Conservation (phyloP, 2,888 invertebrate genomes). For the Lasioglossum vierecki region DNA sequence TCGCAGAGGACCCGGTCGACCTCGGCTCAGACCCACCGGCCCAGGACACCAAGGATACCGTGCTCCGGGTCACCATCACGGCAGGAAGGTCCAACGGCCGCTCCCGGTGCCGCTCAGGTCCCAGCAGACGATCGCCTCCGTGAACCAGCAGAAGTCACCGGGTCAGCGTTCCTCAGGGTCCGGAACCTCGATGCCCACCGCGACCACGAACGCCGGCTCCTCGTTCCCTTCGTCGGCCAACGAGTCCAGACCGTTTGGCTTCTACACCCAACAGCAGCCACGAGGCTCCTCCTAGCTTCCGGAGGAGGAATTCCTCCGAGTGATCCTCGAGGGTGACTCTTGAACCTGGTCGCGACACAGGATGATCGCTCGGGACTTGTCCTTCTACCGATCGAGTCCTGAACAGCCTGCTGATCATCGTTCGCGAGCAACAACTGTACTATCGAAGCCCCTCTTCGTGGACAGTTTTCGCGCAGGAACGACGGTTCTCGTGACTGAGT, state of each 20-base stretch:
- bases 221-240: slow-evolving; percentile 59
- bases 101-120: slow-evolving; percentile 81
- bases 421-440: background rate
- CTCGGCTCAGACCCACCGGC: slow-evolving; percentile 88
- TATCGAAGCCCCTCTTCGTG: background rate
- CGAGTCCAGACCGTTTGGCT: slow-evolving; percentile 79
- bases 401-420: background rate
- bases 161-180: slow-evolving; percentile 51
- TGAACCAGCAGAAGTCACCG: slow-evolving; percentile 66
- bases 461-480: background rate
- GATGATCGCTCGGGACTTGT: background rate
- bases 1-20: slow-evolving; percentile 89
- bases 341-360: background rate
- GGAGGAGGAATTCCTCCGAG: slow-evolving; percentile 48
- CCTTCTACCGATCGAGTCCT: background rate
- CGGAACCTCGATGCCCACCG: slow-evolving; percentile 59
- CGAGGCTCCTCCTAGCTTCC: slow-evolving; percentile 67
- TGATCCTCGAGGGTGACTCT: slow-evolving; percentile 60
- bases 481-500: background rate
- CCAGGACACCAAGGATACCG: slow-evolving; percentile 88
- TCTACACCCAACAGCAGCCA: slow-evolving; percentile 78
- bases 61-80: slow-evolving; percentile 81
- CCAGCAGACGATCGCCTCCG: slow-evolving; percentile 72
- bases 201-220: slow-evolving; percentile 44
- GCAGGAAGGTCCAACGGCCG: slow-evolving; percentile 76